phyloP scores from a whole-genome alignment of 2,888 invertebrate species.

The Apantesis nais region DNA sequence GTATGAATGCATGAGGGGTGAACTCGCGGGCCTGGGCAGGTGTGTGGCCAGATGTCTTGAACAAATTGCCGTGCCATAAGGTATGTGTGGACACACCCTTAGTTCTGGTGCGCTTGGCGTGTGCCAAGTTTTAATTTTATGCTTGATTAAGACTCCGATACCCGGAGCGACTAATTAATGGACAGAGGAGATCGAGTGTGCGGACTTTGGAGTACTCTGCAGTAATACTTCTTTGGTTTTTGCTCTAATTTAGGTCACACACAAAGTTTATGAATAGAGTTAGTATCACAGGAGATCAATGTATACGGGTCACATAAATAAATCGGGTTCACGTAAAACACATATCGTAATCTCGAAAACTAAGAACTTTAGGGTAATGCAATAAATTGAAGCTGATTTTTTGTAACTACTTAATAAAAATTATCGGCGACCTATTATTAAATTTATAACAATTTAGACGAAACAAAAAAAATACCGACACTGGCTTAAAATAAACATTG shows the following conservation, averaged over 20 bases:
- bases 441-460: too few relatives aligned
- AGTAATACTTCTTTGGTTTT: constrained; percentile 49
- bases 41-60: constrained; percentile 85
- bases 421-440: too few relatives aligned
- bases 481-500: too few relatives aligned
- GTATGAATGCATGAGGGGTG: constrained; percentile 63
- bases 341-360: too few relatives aligned
- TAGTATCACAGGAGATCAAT: not conserved
- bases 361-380: too few relatives aligned
- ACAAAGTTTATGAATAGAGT: constrained; percentile 9
- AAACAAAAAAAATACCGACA: too few relatives aligned
- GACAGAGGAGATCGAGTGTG: constrained; percentile 70
- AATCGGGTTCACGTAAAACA: too few relatives aligned
- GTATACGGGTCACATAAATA: not conserved
- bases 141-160: constrained; percentile 78
- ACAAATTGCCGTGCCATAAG: constrained; percentile 84
- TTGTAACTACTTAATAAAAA: too few relatives aligned
- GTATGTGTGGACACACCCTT: constrained; percentile 81
- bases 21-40: constrained; percentile 70
- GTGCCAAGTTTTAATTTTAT: constrained; percentile 86
- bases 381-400: too few relatives aligned
- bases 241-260: constrained; percentile 12
- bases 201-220: constrained; percentile 56
- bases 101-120: constrained; percentile 76
- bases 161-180: constrained; percentile 79